phyloP scores from a whole-genome alignment of 1,140 invertebrate species.

The Melipona quadrifasciata region DNA sequence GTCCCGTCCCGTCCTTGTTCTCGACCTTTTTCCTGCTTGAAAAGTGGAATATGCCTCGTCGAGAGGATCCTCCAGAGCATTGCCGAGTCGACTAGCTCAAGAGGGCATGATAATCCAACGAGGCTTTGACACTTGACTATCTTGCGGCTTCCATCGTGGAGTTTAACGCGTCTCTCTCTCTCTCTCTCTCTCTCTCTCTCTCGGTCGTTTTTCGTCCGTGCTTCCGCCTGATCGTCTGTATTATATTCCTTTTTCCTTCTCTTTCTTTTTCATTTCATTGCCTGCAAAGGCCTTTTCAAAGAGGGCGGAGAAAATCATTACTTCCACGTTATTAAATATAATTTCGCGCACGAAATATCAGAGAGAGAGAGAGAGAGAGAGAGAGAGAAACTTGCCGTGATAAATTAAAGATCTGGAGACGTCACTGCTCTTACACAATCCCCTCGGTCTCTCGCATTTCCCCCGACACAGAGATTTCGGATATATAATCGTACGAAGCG shows the following conservation, averaged over 20 bases:
- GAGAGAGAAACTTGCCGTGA: not conserved
- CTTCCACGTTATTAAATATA: not conserved
- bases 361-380: not conserved
- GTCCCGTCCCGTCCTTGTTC: not conserved
- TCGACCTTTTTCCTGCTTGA: not conserved
- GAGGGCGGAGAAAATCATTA: not conserved
- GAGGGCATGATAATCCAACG: slow-evolving; percentile 49
- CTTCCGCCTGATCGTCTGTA: not conserved
- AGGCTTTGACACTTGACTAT: slow-evolving; percentile 46
- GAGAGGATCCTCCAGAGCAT: slow-evolving; percentile 39
- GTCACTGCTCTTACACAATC: not conserved
- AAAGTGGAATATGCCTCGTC: slow-evolving; percentile 23
- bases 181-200: too few relatives aligned
- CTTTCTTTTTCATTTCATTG: not conserved
- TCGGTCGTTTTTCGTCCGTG: not conserved
- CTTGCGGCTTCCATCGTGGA: not conserved
- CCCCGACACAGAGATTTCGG: not conserved
- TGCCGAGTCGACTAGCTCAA: slow-evolving; percentile 47
- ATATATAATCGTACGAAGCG: not conserved
- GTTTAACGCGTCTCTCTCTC: not conserved
- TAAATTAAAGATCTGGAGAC: not conserved
- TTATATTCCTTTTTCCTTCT: not conserved
- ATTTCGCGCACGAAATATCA: not conserved
- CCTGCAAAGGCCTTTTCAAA: not conserved
- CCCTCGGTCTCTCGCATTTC: not conserved